A percentile compares a stretch with the other conserved stretches of the same genome.
phyloP scores from a whole-genome alignment of 2,113 vertebrate genomes.

The Ovis aries region DNA sequence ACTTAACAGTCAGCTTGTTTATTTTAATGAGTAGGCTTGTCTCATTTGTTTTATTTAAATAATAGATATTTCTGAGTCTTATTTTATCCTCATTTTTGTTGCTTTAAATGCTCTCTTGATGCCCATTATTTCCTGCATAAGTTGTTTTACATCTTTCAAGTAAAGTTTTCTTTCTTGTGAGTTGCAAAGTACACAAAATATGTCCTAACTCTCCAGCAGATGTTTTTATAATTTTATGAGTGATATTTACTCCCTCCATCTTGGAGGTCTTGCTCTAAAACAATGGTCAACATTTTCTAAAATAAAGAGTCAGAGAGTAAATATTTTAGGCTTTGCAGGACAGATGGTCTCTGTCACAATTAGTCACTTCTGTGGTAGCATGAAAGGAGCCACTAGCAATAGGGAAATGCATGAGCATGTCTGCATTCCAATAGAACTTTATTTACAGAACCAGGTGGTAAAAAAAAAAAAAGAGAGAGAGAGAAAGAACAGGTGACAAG shows the following conservation, averaged over 20 bases:
- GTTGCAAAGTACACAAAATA: background rate
- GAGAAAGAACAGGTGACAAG: background rate
- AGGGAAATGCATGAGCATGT: background rate
- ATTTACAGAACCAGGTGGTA: background rate
- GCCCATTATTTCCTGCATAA: background rate
- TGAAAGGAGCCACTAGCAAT: background rate
- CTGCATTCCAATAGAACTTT: background rate
- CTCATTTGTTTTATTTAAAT: background rate
- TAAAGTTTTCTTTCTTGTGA: background rate
- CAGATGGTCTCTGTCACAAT: background rate
- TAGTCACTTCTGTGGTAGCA: background rate
- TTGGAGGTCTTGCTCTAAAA: background rate
- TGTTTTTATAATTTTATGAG: background rate
- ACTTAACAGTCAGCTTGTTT: background rate
- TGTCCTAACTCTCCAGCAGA: background rate
- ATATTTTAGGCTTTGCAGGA: background rate
- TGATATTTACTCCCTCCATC: background rate
- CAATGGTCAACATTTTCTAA: background rate
- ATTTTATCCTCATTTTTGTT: background rate
- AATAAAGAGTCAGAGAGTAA: background rate
- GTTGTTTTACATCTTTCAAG: background rate
- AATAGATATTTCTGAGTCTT: background rate
- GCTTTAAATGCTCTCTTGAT: background rate
- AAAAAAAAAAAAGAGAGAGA: background rate
- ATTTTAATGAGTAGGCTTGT: background rate